Conservation (phyloP, 2,113 vertebrate species). For the Zapornia atra region DNA sequence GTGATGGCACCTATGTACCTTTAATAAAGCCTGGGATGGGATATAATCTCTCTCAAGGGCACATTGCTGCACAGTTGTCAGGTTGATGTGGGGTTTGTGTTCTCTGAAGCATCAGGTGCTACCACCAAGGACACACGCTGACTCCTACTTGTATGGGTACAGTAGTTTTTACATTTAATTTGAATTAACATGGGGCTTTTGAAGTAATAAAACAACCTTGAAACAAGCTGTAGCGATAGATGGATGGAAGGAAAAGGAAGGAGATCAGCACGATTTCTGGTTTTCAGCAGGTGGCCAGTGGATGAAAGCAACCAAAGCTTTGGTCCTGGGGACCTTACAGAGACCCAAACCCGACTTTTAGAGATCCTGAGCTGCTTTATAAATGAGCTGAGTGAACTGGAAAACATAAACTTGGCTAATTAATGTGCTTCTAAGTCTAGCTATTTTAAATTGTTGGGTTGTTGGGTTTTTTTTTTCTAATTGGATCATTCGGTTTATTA, state of each 20-base stretch:
- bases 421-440: background rate
- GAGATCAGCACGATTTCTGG: rapidly evolving
- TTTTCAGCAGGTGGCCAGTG: background rate
- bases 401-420: background rate
- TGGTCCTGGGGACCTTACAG: background rate
- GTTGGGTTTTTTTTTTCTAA: background rate
- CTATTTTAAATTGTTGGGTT: background rate
- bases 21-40: background rate
- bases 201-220: background rate
- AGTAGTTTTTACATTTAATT: background rate
- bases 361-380: background rate
- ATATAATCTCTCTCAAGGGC: background rate
- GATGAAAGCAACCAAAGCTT: background rate
- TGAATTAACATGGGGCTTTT: background rate
- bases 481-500: background rate
- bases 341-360: background rate
- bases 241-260: background rate
- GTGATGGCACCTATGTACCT: rapidly evolving
- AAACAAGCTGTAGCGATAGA: background rate
- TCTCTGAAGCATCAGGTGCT: background rate
- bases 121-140: background rate
- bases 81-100: background rate
- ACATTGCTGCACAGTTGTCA: background rate
- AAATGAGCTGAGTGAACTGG: background rate
- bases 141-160: rapidly evolving